phyloP scores from a whole-genome alignment of 1,140 invertebrate genomes.

The Bradysia coprophila region DNA sequence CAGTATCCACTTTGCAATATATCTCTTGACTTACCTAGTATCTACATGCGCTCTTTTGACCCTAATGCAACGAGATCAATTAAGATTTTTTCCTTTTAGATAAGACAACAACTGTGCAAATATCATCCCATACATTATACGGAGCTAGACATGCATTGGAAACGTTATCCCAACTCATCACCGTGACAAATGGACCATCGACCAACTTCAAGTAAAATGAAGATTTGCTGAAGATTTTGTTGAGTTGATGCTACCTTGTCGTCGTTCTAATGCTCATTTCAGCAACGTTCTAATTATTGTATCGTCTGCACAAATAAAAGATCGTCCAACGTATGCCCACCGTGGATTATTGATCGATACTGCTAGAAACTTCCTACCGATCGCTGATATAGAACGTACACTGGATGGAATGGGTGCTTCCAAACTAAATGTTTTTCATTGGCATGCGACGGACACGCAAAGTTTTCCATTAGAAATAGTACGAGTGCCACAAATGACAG shows the following conservation, averaged over 20 bases:
- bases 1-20: too few relatives aligned
- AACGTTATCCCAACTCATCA: slow-evolving; percentile 48
- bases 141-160: slow-evolving; percentile 59
- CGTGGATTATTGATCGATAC: slow-evolving; percentile 58
- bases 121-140: slow-evolving; percentile 44
- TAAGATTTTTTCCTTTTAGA: too few relatives aligned
- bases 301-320: slow-evolving; percentile 29
- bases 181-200: slow-evolving; percentile 7
- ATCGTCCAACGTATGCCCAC: slow-evolving; percentile 48
- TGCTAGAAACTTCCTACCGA: slow-evolving; percentile 50
- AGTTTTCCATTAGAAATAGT: slow-evolving; percentile 63
- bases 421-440: slow-evolving; percentile 74
- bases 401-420: slow-evolving; percentile 64
- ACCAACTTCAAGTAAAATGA: neutral
- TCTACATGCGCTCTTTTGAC: too few relatives aligned
- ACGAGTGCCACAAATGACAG: slow-evolving; percentile 52
- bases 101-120: slow-evolving; percentile 8
- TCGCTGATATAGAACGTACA: slow-evolving; percentile 42
- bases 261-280: too few relatives aligned
- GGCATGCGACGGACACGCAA: slow-evolving; percentile 71
- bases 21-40: too few relatives aligned
- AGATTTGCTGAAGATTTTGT: slow-evolving; percentile 2
- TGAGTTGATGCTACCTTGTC: too few relatives aligned
- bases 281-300: slow-evolving; percentile 24
- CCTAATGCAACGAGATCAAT: too few relatives aligned